Percentiles rank a stretch among this genome's conserved stretches.
Evolutionary conservation across 2,113 vertebrate species (phyloP).

Genomic region (Paramisgurnus dabryanus): DNA sequence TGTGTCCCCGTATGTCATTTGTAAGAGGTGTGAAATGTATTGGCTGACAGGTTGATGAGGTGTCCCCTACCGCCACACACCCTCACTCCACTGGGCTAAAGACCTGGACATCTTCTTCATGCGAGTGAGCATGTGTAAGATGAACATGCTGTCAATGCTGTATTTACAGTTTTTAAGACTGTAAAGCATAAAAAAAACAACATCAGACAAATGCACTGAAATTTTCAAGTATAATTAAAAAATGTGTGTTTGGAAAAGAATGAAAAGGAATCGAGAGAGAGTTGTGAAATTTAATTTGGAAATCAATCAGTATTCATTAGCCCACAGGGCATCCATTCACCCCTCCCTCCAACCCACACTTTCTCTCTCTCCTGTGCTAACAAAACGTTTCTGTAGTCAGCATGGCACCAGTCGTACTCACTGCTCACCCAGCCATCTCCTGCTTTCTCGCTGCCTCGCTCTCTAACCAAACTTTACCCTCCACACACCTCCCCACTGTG

Average conservation of each 20-base stretch:
- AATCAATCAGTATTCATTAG: constrained; percentile 65
- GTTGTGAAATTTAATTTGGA: constrained; percentile 60
- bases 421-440: constrained; percentile 74
- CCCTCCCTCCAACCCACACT: constrained; percentile 34
- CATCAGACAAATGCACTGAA: background rate
- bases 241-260: constrained; percentile 1
- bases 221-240: background rate
- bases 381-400: constrained; percentile 64
- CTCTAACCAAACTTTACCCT: constrained; percentile 76
- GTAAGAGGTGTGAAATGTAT: constrained; percentile 38
- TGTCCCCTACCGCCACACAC: constrained; percentile 2
- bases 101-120: background rate
- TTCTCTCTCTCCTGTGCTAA: constrained; percentile 53
- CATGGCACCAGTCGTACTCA: constrained; percentile 65
- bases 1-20: constrained; percentile 47
- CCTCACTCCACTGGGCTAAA: background rate
- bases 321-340: constrained; percentile 46
- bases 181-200: background rate
- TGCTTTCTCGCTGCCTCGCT: constrained; percentile 67
- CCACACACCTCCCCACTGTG: constrained; percentile 68
- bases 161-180: background rate
- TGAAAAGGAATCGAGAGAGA: constrained; percentile 36
- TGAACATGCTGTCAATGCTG: background rate
- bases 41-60: constrained; percentile 46
- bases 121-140: background rate